Conservation (phyloP, 2,888 invertebrate species). For the Brachyptera risi region DNA sequence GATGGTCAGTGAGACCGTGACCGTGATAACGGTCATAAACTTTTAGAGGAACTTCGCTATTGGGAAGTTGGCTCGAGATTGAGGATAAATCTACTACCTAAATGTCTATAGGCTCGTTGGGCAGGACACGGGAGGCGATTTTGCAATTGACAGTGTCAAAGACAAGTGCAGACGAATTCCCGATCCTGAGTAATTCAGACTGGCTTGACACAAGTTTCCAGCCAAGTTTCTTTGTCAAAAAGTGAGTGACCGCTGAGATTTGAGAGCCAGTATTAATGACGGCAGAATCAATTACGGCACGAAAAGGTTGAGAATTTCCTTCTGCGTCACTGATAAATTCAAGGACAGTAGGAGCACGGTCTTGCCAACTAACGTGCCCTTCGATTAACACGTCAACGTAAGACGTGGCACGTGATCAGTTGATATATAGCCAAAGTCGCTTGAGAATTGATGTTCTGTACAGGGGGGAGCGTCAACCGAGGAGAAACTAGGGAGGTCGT, state of each 20-base stretch:
- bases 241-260: constrained; percentile 39
- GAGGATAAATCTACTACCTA: no score
- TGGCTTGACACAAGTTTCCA: constrained; percentile 39
- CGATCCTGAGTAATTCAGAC: constrained; percentile 30
- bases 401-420: background rate
- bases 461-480: background rate
- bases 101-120: no score
- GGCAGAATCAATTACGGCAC: background rate
- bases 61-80: no score
- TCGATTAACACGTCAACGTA: background rate
- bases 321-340: background rate
- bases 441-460: background rate
- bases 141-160: no score
- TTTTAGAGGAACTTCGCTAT: no score
- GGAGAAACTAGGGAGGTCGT: background rate
- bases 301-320: background rate
- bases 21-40: no score
- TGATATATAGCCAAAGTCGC: background rate
- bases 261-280: background rate
- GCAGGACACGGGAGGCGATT: no score
- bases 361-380: background rate
- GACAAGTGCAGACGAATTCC: background rate
- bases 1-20: background rate
- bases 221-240: constrained; percentile 38
- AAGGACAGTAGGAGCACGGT: background rate